Percentiles rank a stretch among this genome's conserved stretches.
These are phyloP conservation scores for Sclerurus mexicanus DNA, from an alignment of 2,113 vertebrate species.

Conservation along the genomic window DNA sequence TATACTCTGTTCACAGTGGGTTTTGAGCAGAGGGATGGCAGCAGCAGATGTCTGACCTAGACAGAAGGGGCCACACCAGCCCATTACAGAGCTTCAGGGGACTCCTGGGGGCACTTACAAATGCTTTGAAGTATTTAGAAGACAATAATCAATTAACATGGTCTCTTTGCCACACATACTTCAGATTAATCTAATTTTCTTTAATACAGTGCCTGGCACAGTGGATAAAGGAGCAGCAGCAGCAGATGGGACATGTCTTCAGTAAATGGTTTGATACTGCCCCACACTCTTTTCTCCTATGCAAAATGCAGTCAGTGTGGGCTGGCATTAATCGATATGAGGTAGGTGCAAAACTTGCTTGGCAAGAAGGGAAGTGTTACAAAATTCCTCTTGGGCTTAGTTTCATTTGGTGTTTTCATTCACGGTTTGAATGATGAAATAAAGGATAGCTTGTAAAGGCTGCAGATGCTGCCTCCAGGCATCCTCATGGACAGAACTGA, in stretches of 20 bases:
- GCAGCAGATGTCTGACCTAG: background rate
- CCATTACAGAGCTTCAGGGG: background rate
- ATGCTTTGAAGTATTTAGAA: background rate
- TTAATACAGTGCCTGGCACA: background rate
- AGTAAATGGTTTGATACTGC: background rate
- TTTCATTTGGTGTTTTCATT: background rate
- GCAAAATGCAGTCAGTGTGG: background rate
- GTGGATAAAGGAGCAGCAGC: background rate
- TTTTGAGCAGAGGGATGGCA: background rate
- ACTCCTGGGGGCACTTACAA: background rate
- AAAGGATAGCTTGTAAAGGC: background rate
- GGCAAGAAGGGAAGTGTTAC: background rate
- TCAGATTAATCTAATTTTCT: slow-evolving; percentile 1
- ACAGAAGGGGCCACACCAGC: background rate
- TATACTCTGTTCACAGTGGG: background rate
- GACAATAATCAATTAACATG: background rate
- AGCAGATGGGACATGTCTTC: background rate
- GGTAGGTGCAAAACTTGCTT: background rate
- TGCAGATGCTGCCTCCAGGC: background rate
- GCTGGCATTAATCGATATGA: fast-evolving
- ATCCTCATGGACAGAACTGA: background rate
- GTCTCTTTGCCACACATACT: background rate
- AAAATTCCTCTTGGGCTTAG: background rate
- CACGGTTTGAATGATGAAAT: background rate
- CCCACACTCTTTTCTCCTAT: background rate